Conservation (phyloP, 2,113 vertebrate species). For the Andinoacara biseriatus region DNA sequence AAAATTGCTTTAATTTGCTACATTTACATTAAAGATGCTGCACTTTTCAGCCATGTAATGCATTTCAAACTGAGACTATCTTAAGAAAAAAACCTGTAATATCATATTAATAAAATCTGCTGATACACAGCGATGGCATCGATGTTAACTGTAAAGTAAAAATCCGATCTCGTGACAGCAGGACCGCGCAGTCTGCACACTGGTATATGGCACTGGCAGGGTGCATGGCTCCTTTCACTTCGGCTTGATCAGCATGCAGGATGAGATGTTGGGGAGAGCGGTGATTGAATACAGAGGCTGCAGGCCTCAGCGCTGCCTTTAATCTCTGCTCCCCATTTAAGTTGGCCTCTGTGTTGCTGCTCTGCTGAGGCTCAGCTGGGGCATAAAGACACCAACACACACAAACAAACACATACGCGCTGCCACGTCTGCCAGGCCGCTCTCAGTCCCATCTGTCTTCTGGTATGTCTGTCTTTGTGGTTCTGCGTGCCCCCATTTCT, state of each 20-base stretch:
- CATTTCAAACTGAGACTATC: neutral
- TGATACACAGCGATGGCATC: neutral
- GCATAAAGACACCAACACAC: slow-evolving; percentile 86
- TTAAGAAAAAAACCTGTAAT: neutral
- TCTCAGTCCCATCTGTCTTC: slow-evolving; percentile 60
- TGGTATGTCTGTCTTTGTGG: slow-evolving; percentile 45
- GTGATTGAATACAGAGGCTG: slow-evolving; percentile 91
- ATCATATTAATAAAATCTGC: neutral
- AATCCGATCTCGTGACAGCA: neutral
- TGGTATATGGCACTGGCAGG: slow-evolving; percentile 74
- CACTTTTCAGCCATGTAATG: neutral
- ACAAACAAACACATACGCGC: slow-evolving; percentile 76
- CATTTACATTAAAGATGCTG: neutral
- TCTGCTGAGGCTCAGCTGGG: slow-evolving; percentile 88
- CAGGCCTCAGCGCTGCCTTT: slow-evolving; percentile 84
- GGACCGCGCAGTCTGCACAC: slow-evolving; percentile 53
- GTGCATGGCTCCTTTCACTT: slow-evolving; percentile 90
- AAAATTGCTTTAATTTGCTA: neutral
- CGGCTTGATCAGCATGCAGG: slow-evolving; percentile 90
- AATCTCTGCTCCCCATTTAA: slow-evolving; percentile 90
- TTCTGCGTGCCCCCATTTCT: neutral
- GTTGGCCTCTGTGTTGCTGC: slow-evolving; percentile 78
- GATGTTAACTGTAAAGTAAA: neutral
- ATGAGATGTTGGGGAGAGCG: slow-evolving; percentile 83
- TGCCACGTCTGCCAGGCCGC: slow-evolving; percentile 39